Base-by-base conservation (phyloP, 2,113 vertebrate genomes). In the Pitta sordida region DNA sequence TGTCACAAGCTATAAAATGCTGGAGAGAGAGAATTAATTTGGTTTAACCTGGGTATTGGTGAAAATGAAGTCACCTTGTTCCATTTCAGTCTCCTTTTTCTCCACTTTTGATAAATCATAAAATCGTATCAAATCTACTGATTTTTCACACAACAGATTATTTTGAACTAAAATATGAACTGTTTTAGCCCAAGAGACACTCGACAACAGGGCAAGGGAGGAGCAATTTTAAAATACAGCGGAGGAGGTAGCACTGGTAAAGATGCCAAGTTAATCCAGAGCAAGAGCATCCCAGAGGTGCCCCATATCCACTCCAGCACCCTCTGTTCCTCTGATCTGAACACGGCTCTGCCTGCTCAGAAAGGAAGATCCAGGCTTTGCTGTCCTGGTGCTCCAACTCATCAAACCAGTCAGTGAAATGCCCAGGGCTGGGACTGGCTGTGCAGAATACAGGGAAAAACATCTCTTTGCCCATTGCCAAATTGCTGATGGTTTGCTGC, bases 301-400 rank as follows among this genome's bases (percentile, higher is more conserved):
- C 34, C 64, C 49, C 19, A 15, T 64, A 11, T 24, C 29, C 39
- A 37, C 20, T 41, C n/a, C 12, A 19, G 43, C 55, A 52, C 11
- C 37, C 49, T 58, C 73, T 37, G 49, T 3, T 64, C 30, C 73
- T 43, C 79, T 32, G 8, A 14, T 13, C 65, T 43, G 13, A 20
- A n/a, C 69, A 63, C 1, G 1, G 67, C 78, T 60, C 27, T 49
- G 75, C 15, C 12, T 15, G 14, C 44, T 75, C 56, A 5, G 24
- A 41, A 20, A 74, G 22, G 36, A 74, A 74, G 34, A 41, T 32
- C 65, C 32, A 23, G 29, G 76, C 36, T 73, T 49, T 1, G 1
- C 51, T n/a, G 44, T 8, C 51, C 49, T 2, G 0, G n/a, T 1
- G 4, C 37, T 49, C 24, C 0, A 0, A 77, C 30, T 18, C 65